Percentiles rank a stretch among this genome's conserved stretches.
Evolutionary conservation across 1,140 invertebrate genomes (phyloP).

Genomic region (Drosophila athabasca): DNA sequence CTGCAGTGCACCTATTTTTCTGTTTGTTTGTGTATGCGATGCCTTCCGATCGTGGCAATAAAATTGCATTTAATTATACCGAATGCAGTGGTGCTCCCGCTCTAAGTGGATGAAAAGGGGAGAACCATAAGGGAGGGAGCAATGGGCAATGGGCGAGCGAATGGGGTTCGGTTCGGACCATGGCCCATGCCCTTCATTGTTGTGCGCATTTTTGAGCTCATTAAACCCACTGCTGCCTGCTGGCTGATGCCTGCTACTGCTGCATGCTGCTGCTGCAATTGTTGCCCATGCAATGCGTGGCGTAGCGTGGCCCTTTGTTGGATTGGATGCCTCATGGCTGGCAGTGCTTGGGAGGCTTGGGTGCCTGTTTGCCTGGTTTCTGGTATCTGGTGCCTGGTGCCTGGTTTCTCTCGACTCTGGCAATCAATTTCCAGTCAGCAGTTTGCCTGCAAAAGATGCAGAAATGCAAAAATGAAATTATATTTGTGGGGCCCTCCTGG

Average conservation of each 20-base stretch:
- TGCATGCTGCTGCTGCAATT: constrained; percentile 51
- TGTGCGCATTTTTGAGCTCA: constrained; percentile 78
- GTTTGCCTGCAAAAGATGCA: constrained; percentile 73
- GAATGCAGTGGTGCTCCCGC: constrained; percentile 21
- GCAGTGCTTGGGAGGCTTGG: constrained; percentile 14
- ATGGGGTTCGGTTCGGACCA: constrained; percentile 1
- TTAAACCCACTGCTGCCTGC: constrained; percentile 45
- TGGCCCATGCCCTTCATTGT: constrained; percentile 66
- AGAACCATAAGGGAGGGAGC: background rate
- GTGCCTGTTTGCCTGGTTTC: constrained; percentile 25
- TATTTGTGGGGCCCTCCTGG: constrained; percentile 62
- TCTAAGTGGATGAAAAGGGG: constrained; percentile 13
- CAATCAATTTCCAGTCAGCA: constrained; percentile 78
- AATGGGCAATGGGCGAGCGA: background rate
- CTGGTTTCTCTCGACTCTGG: constrained; percentile 38
- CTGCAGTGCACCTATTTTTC: constrained; percentile 58
- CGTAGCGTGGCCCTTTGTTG: constrained; percentile 30
- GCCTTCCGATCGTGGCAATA: constrained; percentile 73
- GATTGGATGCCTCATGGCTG: background rate
- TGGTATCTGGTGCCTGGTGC: constrained; percentile 18
- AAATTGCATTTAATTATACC: constrained; percentile 79
- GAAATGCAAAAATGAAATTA: constrained; percentile 75
- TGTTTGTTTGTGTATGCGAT: background rate
- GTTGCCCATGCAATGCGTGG: constrained; percentile 51
- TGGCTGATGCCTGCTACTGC: no score